These are phyloP conservation scores for Conopomorpha cramerella DNA, from an alignment of 1,140 invertebrate species.

Conservation along the genomic window DNA sequence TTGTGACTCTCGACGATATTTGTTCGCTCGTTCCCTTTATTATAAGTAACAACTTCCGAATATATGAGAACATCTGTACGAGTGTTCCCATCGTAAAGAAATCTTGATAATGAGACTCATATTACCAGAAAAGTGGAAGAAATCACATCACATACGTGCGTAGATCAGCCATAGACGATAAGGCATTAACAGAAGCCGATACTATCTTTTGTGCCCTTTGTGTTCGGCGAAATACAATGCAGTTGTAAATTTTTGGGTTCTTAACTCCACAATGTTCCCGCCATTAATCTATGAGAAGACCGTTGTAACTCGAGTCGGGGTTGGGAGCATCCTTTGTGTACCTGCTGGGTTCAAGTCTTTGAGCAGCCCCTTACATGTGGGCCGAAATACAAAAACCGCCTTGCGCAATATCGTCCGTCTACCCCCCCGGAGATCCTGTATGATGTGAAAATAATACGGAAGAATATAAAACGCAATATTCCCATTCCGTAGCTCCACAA, in stretches of 20 bases:
- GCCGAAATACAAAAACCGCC: conserved; percentile 36
- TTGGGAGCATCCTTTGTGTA: conserved; percentile 31
- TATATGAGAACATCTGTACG: conserved; percentile 44
- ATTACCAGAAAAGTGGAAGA: conserved; percentile 43
- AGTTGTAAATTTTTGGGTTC: conserved; percentile 58
- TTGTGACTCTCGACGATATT: no score
- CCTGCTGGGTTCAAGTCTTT: conserved; percentile 37
- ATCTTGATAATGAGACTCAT: conserved; percentile 34
- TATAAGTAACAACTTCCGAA: no score
- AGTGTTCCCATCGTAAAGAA: conserved; percentile 16
- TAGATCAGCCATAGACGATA: conserved; percentile 38
- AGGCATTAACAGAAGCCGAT: conserved; percentile 54
- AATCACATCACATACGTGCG: no score
- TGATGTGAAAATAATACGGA: conserved; percentile 46
- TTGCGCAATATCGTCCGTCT: conserved; percentile 44
- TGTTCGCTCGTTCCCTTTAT: no score
- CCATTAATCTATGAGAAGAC: conserved; percentile 43
- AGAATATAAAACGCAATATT: conserved; percentile 31
- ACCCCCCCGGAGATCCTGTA: conserved; percentile 22
- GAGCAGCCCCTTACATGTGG: conserved; percentile 47
- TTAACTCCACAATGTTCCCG: conserved; percentile 52
- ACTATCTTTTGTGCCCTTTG: conserved; percentile 46
- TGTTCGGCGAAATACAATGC: conserved; percentile 34
- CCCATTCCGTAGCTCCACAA: conserved; percentile 6
- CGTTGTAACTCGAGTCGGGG: conserved; percentile 46